phyloP scores from a whole-genome alignment of 2,797 vertebrate species.

The Adrianichthys oophorus region DNA sequence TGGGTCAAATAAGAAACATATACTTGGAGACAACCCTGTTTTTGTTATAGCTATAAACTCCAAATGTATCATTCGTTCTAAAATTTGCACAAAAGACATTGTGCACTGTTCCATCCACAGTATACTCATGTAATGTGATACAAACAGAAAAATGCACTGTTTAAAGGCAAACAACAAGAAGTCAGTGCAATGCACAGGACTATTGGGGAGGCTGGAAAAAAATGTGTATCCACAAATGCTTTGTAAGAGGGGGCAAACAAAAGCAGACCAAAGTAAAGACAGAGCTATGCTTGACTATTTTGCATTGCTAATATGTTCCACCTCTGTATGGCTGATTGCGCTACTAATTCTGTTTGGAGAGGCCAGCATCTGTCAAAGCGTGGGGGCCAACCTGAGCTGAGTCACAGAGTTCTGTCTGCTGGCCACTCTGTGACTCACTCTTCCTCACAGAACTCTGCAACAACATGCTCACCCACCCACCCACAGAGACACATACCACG shows the following conservation, averaged over 20 bases:
- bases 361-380: constrained; percentile 47
- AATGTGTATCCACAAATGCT: not conserved
- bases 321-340: constrained; percentile 48
- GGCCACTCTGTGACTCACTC: constrained; percentile 53
- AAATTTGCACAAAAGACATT: too few relatives aligned
- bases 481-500: constrained; percentile 30
- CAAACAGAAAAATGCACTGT: not conserved
- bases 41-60: too few relatives aligned
- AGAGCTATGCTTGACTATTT: constrained; percentile 13
- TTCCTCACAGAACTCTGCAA: constrained; percentile 31
- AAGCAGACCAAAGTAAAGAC: not conserved
- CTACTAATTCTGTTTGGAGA: constrained; percentile 42
- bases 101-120: too few relatives aligned
- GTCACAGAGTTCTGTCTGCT: constrained; percentile 49
- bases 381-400: constrained; percentile 44
- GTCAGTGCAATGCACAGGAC: not conserved
- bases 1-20: too few relatives aligned
- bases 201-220: too few relatives aligned
- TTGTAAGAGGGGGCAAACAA: constrained; percentile 11
- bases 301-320: constrained; percentile 53
- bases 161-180: not conserved
- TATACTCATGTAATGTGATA: too few relatives aligned
- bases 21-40: too few relatives aligned
- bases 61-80: too few relatives aligned
- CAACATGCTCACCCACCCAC: constrained; percentile 44